Conservation (phyloP, 2,113 vertebrate genomes). For the Tapirus terrestris region DNA sequence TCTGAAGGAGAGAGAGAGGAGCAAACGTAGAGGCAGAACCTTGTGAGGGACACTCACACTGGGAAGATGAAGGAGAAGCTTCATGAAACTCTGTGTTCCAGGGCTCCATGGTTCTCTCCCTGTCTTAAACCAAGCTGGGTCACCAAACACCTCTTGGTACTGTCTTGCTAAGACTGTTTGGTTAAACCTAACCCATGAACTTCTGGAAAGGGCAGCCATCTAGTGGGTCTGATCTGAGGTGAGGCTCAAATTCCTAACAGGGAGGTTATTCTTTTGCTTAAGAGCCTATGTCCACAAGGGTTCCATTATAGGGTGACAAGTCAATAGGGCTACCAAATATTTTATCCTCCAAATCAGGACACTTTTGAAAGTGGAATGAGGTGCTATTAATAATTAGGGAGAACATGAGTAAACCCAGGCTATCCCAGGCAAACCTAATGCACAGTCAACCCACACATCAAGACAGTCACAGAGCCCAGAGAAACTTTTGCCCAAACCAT, state of each 20-base stretch:
- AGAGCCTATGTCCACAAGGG: neutral
- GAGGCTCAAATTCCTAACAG: neutral
- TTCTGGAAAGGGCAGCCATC: neutral
- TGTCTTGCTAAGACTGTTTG: neutral
- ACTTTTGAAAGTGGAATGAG: neutral
- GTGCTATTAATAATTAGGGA: neutral
- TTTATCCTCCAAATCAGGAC: neutral
- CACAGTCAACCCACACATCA: neutral
- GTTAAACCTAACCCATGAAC: accelerated
- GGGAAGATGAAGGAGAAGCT: neutral
- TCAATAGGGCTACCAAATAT: neutral
- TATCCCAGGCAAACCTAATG: neutral
- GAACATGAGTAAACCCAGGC: neutral
- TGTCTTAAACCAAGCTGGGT: accelerated
- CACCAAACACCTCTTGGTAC: too few relatives aligned
- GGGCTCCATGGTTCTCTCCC: neutral
- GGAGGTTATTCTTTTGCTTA: neutral
- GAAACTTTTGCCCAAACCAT: neutral
- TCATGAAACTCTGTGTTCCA: neutral
- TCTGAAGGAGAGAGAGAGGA: neutral
- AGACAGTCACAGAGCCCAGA: neutral
- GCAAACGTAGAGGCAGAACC: accelerated
- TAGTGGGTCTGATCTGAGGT: neutral
- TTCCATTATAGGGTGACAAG: neutral
- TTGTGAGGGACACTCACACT: accelerated